phyloP scores from a whole-genome alignment of 1,140 invertebrate species.

The Orchesella cincta region DNA sequence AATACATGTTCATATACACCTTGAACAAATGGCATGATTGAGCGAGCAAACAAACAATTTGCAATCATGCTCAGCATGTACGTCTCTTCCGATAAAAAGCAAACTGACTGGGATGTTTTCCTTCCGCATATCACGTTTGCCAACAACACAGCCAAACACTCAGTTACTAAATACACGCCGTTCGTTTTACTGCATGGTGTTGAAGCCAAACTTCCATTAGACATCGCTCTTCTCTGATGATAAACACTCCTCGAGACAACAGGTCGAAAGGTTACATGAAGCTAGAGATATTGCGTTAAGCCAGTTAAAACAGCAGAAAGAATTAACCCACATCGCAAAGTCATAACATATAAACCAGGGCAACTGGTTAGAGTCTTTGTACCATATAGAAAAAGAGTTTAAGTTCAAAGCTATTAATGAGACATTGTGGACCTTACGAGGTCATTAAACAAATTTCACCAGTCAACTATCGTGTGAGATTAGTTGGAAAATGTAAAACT shows the following conservation, averaged over 20 bases:
- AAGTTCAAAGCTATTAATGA: background rate
- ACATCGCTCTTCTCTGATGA: background rate
- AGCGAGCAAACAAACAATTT: conserved; percentile 55
- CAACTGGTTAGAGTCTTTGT: background rate
- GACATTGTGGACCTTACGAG: background rate
- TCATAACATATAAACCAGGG: background rate
- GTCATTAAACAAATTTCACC: background rate
- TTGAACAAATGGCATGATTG: conserved; percentile 54
- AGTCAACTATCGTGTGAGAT: background rate
- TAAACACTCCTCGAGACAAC: background rate
- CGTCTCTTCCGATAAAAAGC: conserved; percentile 53
- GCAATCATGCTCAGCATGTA: conserved; percentile 55
- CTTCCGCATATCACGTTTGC: conserved; percentile 40
- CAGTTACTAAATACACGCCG: background rate
- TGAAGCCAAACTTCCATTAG: background rate
- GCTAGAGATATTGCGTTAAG: background rate
- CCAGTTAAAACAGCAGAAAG: background rate
- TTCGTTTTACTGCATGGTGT: background rate
- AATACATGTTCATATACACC: conserved; percentile 55
- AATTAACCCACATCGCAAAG: background rate
- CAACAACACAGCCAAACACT: background rate
- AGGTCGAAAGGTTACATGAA: background rate
- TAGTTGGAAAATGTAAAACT: too few relatives aligned
- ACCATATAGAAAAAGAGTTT: background rate
- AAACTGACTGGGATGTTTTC: conserved; percentile 53